Evolutionary conservation across 1,140 invertebrate genomes (phyloP), one percentile per base, ranked within the genome.

Genomic region (Zaprionus nigranus): DNA sequence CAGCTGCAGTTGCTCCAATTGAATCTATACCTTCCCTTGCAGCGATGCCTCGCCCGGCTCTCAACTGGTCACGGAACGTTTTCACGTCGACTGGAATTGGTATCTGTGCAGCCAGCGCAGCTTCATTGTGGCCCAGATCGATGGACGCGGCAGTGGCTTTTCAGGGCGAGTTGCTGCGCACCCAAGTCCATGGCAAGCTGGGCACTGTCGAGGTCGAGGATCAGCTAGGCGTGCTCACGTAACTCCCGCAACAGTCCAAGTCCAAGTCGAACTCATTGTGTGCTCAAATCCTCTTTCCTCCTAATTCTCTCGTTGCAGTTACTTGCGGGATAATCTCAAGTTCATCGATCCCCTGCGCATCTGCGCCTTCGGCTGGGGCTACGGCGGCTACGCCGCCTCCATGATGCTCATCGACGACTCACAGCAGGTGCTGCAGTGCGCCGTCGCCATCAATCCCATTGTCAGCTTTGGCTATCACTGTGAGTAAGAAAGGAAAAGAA

Each of bases 191-290:
- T 82, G 94, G 95, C 69, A 94, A 94, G 62, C 92, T 95, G 38
- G 93, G 95, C 24, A 93, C 94, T 4, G 94, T 95, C 2, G 95
- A 95, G 77, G 94, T 98, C 0, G 96, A 98, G 91, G 98, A 99
- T 93, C 97, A 98, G 93, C 94, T 99, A 24, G 96, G 96, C 26
- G 97, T 97, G 7, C 93, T 97, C 24, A 95, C 95, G 93, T 96
- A 92, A 93, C 93, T 92, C 54, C 7, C 38, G 3, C 12, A 3
- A 46, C 46, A 22, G 20, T 51, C 12, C 15, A 4, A 15, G 9
- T 49, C 17, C 20, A 22, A 22, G 20, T 20, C 2, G 11, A 9
- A 11, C 11, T 46, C 46, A 5, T 24, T 22, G 46, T 22, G 12
- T 49, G 11, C 17, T 24, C 20, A 51, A 9, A 6, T 15, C 9